These are phyloP conservation scores for Eupithecia dodoneata DNA, from an alignment of 2,888 invertebrate genomes.

Conservation along the genomic window DNA sequence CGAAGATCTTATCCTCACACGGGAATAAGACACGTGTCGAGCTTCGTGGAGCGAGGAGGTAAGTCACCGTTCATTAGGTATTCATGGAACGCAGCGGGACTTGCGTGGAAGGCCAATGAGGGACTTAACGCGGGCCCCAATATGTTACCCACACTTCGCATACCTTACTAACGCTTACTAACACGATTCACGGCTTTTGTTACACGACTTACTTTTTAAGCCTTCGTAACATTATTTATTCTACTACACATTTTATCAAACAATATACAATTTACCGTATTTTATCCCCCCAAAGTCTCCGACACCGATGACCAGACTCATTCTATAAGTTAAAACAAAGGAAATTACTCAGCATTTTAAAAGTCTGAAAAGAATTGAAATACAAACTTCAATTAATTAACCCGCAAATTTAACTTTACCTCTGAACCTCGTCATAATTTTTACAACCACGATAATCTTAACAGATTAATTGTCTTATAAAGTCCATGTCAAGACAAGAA, in stretches of 20 bases:
- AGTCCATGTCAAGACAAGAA: neutral
- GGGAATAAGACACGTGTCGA: neutral
- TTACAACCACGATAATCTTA: neutral
- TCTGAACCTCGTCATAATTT: neutral
- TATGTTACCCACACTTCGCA: constrained; percentile 4
- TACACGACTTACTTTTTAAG: neutral
- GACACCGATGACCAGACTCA: no score
- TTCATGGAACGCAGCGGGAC: neutral
- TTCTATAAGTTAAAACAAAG: neutral
- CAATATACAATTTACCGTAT: neutral
- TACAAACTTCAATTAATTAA: neutral
- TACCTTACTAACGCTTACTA: neutral
- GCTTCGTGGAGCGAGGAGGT: neutral
- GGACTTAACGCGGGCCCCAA: neutral
- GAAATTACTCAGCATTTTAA: neutral
- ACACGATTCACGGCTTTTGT: neutral
- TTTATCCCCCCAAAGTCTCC: no score
- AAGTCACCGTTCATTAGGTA: constrained; percentile 5
- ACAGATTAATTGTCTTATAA: neutral
- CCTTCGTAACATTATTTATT: neutral
- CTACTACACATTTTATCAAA: neutral
- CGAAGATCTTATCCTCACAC: neutral
- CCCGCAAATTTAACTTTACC: neutral
- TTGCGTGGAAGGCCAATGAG: constrained; percentile 1
- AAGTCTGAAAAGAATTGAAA: neutral